Conservation (phyloP, 2,888 invertebrate species). For the Drosophila mercatorum region DNA sequence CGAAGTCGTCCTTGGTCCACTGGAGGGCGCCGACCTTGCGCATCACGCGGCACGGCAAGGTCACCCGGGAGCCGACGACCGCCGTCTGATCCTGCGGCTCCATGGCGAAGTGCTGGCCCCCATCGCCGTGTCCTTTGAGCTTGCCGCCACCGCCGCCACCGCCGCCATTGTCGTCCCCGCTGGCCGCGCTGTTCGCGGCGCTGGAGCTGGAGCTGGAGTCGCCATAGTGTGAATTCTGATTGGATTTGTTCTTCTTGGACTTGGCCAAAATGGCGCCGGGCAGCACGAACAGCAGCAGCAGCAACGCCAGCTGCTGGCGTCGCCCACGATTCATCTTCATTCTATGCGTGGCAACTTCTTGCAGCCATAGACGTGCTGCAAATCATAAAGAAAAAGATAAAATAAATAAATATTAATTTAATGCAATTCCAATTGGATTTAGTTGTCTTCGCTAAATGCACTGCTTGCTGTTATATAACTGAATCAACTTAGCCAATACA, state of each 20-base stretch:
- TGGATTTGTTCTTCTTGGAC: slow-evolving; percentile 69
- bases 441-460: neutral
- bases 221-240: slow-evolving; percentile 57
- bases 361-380: slow-evolving; percentile 38
- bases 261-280: slow-evolving; percentile 84
- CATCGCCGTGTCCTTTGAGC: slow-evolving; percentile 48
- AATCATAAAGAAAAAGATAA: neutral
- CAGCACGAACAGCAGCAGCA: slow-evolving; percentile 52
- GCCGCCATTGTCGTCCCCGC: slow-evolving; percentile 36
- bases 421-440: neutral
- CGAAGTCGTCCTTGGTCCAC: slow-evolving; percentile 99
- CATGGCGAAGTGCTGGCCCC: slow-evolving; percentile 93
- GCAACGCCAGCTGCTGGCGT: slow-evolving; percentile 32
- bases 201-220: slow-evolving; percentile 28
- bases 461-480: slow-evolving; percentile 6
- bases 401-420: neutral
- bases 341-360: slow-evolving; percentile 10
- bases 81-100: slow-evolving; percentile 97
- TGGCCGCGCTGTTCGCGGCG: slow-evolving; percentile 31
- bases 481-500: neutral
- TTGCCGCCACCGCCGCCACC: slow-evolving; percentile 51
- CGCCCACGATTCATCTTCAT: slow-evolving; percentile 34
- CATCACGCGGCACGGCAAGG: slow-evolving; percentile 95
- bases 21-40: slow-evolving; percentile 95
- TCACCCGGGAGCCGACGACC: slow-evolving; percentile 94